Evolutionary conservation across 2,113 vertebrate genomes (phyloP), one percentile per base, ranked within the genome.

Genomic region (Camelus dromedarius): DNA sequence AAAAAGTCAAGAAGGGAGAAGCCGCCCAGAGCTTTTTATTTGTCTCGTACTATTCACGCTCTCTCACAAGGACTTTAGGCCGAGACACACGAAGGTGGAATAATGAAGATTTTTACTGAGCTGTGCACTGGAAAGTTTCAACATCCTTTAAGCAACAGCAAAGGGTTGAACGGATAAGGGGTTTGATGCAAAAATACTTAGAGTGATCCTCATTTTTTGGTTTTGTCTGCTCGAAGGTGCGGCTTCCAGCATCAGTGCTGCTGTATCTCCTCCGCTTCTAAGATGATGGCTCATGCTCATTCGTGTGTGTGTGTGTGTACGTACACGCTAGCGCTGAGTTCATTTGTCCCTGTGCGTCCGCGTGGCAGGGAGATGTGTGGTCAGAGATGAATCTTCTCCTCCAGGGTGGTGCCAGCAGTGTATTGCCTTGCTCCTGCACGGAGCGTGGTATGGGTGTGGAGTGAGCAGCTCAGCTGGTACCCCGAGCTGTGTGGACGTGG

Each of bases 1-100:
- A 66, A 52, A 64, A 72, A 97, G 42, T 16, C 46, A 82, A 85
- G 93, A 52, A 93, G 83, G 92, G 83, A 91, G 96, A 82, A 91
- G 48, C 72, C 93, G 58, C 30, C 64, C 52, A 38, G 4, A 1
- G 3, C 10, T 20, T 91, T 91, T 56, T 80, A 2, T 93, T 62
- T 79, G 24, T 82, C 20, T 76, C 12, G 0, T 13, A 11, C n/a
- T 32, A 1, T 73, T 81, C 10, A 69, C 18, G 58, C 90, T 95
- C 87, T 87, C 83, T 88, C 67, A 19, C 6, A 42, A 72, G 89
- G 64, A 83, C 56, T 70, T 46, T 5, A 84, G 54, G 46, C 81
- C 62, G 7, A 15, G 15, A 86, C 81, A 48, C 32, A 83, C 0
- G 2, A 42, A 52, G 42, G n/a, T 0, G 24, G 28, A 15, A 15